Base-by-base conservation (phyloP, 2,888 invertebrate species). In the Thera obeliscata region DNA sequence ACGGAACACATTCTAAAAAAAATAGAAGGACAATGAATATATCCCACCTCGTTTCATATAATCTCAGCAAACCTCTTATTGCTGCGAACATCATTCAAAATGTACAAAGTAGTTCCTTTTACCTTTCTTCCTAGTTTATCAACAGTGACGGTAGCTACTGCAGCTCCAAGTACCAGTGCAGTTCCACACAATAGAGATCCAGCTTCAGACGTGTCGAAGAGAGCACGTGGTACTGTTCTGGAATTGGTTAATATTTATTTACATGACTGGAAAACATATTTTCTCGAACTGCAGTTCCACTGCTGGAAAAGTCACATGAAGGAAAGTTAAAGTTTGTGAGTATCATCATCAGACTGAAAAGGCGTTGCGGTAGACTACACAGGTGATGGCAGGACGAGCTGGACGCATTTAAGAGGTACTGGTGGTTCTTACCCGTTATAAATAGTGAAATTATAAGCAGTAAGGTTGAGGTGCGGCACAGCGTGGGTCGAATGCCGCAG, bases 61-160 rank as follows among this genome's bases (percentile, higher is more conserved):
- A 22, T 22, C 22, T 22, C 22, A 22, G 22, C 22, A 22, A 22
- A 22, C 22, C 22, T 22, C 22, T 22, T 22, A 22, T 22, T 1
- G 1, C 22, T 22, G 22, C 22, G 1, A 22, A 22, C 22, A 22
- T 22, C 1, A 22, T 22, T 22, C 1, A 22, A 22, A 22, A 22
- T 22, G 22, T 22, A 22, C 22, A 22, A 22, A 22, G 22, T 22
- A 22, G 22, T 22, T 22, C 22, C 22, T 22, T 11, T 49, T 56
- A 93, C 93, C 87, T 92, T 93, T 72, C 93, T 83, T 2, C 93
- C 92, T 36, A 92, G 74, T 73, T 86, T 90, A 63, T 93, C 93
- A 0, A 93, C 89, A 0, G 89, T 87, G 1, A 86, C 73, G 0
- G 85, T 87, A 0, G 93, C 92, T 0, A 90, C 87, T 0, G 90